Conservation (phyloP, 2,797 vertebrate species). For the Pristis pectinata region DNA sequence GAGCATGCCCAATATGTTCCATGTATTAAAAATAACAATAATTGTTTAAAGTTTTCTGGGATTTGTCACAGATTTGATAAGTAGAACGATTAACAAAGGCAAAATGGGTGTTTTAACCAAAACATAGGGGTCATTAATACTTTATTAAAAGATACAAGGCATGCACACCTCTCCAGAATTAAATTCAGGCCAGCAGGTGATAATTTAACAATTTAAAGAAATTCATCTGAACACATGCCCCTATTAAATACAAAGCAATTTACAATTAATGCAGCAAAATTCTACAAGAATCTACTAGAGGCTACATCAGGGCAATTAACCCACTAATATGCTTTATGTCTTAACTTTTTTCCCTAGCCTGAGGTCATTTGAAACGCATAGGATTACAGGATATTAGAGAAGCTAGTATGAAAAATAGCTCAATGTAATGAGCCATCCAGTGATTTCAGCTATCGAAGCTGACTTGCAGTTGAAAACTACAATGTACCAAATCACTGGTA, state of each 20-base stretch:
- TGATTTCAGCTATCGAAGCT: slow-evolving; percentile 86
- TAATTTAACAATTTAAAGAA: slow-evolving; percentile 25
- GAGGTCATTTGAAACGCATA: slow-evolving; percentile 81
- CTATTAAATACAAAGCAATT: slow-evolving; percentile 59
- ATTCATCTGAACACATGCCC: slow-evolving; percentile 35
- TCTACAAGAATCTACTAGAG: slow-evolving; percentile 68
- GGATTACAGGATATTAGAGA: slow-evolving; percentile 86
- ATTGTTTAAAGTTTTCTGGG: neutral
- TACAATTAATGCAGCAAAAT: slow-evolving; percentile 73
- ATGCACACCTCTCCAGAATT: neutral
- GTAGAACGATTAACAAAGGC: neutral
- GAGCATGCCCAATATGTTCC: neutral
- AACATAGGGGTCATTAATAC: neutral
- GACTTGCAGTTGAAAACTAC: slow-evolving; percentile 65
- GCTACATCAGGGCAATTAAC: slow-evolving; percentile 87
- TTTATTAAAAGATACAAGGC: neutral
- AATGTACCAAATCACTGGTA: neutral
- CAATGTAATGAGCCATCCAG: slow-evolving; percentile 88
- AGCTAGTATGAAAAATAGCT: slow-evolving; percentile 83
- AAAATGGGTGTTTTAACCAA: neutral
- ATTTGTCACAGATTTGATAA: neutral
- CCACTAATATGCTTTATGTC: slow-evolving; percentile 87
- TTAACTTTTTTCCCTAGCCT: slow-evolving; percentile 57
- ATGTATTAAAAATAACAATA: neutral
- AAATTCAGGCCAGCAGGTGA: slow-evolving; percentile 33